Evolutionary conservation across 2,113 vertebrate species (phyloP).

Genomic region (Urocitellus parryii): DNA sequence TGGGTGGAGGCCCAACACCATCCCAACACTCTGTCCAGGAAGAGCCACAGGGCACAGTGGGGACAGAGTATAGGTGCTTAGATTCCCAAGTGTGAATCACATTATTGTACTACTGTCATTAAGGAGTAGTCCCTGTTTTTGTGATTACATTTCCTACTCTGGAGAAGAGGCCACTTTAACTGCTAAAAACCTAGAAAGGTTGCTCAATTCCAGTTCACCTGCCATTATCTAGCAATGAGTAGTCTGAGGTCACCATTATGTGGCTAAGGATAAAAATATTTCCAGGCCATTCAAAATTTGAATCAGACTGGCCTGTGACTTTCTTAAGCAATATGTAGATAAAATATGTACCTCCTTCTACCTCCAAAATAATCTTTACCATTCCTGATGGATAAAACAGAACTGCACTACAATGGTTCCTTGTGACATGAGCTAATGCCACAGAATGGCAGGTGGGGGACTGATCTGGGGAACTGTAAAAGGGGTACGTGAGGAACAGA

Average conservation of each 20-base stretch:
- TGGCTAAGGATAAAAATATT: constrained; percentile 23
- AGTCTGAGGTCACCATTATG: background rate
- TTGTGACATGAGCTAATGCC: constrained; percentile 8
- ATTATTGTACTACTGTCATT: background rate
- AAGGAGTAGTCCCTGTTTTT: constrained; percentile 22
- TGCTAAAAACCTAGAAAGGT: constrained; percentile 50
- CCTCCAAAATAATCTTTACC: background rate
- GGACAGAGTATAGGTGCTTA: background rate
- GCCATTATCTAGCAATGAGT: background rate
- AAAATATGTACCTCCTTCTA: constrained; percentile 12
- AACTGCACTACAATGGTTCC: background rate
- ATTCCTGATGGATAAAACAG: constrained; percentile 11
- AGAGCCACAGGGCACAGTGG: background rate
- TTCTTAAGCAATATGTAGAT: background rate
- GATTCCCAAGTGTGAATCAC: constrained; percentile 42
- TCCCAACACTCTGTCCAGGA: background rate
- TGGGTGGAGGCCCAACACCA: background rate
- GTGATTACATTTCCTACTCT: constrained; percentile 30
- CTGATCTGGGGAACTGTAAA: background rate
- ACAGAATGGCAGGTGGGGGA: background rate
- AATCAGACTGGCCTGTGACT: background rate
- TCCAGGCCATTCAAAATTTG: background rate
- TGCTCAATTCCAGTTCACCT: constrained; percentile 25
- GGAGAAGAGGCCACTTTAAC: background rate
- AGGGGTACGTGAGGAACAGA: background rate